phyloP scores from a whole-genome alignment of 92 coral and sea anemone genomes.

The Parazoanthus swiftii region DNA sequence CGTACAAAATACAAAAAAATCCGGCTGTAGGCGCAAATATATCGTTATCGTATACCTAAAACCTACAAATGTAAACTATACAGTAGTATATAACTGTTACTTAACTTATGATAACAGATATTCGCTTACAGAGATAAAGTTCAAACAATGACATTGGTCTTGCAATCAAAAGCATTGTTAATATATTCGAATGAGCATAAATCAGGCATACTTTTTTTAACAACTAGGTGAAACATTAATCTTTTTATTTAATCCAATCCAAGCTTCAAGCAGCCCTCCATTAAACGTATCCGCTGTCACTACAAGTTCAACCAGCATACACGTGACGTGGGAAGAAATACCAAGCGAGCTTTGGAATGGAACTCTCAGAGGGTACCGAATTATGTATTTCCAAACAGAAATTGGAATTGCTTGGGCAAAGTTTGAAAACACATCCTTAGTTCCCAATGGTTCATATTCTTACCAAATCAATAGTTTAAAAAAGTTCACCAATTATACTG shows the following conservation, averaged over 20 bases:
- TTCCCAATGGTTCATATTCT: neutral
- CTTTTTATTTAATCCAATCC: neutral
- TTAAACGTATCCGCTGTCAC: neutral
- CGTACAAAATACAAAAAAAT: no score
- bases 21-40: no score
- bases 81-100: no score
- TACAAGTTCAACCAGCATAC: conserved; percentile 47
- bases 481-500: conserved; percentile 36
- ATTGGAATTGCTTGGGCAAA: conserved; percentile 30
- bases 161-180: no score
- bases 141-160: no score
- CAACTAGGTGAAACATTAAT: neutral
- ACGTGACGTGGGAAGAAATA: conserved; percentile 42
- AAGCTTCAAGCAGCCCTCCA: conserved; percentile 8
- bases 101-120: no score
- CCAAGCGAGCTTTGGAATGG: conserved; percentile 34
- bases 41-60: no score
- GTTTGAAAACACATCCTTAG: neutral
- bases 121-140: no score
- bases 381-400: conserved; percentile 9
- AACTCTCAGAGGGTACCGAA: conserved; percentile 22
- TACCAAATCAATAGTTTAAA: conserved; percentile 26
- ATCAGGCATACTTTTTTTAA: neutral
- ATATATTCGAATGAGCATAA: neutral
- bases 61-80: no score